Evolutionary conservation across 64 coral and sea anemone species (phyloP).

Genomic region (Montipora foliosa): DNA sequence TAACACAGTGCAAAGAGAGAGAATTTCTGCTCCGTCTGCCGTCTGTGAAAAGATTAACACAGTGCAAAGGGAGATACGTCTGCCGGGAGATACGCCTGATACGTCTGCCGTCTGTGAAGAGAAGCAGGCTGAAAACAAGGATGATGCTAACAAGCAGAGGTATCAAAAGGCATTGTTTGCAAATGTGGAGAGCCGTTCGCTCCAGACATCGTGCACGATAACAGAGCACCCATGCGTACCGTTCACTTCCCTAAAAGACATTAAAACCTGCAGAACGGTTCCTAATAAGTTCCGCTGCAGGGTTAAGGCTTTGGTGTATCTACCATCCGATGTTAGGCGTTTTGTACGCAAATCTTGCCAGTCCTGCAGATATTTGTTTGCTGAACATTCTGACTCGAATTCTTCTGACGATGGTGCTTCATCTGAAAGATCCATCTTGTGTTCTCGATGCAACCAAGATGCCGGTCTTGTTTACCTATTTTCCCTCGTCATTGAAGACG

Average conservation of each 20-base stretch:
- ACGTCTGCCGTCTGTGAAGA: background rate
- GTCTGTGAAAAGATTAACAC: background rate
- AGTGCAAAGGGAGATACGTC: background rate
- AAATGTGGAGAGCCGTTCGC: constrained; percentile 45
- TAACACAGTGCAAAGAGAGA: background rate
- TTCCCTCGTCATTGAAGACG: constrained; percentile 78
- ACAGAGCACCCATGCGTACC: constrained; percentile 64
- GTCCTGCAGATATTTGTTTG: constrained; percentile 39
- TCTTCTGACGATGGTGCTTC: background rate
- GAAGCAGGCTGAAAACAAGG: background rate
- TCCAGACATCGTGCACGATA: constrained; percentile 78
- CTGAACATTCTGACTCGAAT: background rate
- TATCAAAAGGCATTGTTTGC: background rate
- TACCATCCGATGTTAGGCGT: constrained; percentile 62
- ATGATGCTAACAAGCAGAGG: background rate
- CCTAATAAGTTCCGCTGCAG: constrained; percentile 86
- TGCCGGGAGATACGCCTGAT: too few species aligned
- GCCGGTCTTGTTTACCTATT: constrained; percentile 65
- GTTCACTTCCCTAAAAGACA: constrained; percentile 65
- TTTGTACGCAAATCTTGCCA: constrained; percentile 66
- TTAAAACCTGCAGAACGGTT: constrained; percentile 55
- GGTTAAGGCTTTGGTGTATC: constrained; percentile 58
- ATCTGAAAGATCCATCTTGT: background rate
- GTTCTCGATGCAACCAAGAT: constrained; percentile 41
- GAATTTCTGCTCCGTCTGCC: background rate